Base-by-base conservation (phyloP, 2,113 vertebrate genomes). In the Sinocyclocheilus anshuiensis region DNA sequence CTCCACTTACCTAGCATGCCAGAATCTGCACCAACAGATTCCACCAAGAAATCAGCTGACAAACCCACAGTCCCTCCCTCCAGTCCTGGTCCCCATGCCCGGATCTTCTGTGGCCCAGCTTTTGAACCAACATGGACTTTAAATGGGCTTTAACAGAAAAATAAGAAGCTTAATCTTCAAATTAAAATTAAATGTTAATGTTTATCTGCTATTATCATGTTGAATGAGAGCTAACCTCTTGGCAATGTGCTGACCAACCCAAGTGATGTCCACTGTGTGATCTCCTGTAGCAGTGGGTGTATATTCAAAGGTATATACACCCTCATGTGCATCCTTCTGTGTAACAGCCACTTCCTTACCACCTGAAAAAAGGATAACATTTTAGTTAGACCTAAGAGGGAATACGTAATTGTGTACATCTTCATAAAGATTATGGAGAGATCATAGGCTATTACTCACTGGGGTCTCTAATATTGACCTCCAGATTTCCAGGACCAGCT, bases 401-500 rank as follows among this genome's bases (percentile, higher is more conserved):
- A 6, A 16, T 53, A 50, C 11, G 9, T 33, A 29, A 53, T 55
- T 77, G 12, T 16, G 45, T 45, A 13, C 18, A 39, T 24, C 10
- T 48, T 20, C 9, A 81, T 29, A 63, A 39, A 75, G 39, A 82
- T 42, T 50, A 50, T 72, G 9, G 9, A 20, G 6, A 36, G 65
- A 18, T 39, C 16, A 42, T 42, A 10, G 18, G 20, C 20, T 22
- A 59, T 71, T 53, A 87, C 96, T 96, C 93, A 97, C 96, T 96
- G 2, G 95, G 96, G 82, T 96, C 96, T 85, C 95, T 96, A 81
- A 97, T 72, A 0, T 90, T 90, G 45, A 97, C 92, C 0, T 90
- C 86, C 0, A 97, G 92, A 36, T 96, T 95, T 84, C 96, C 96
- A 0, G 93, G 95, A 55, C 96, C 96, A 0, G 95, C 96, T 42